Evolutionary conservation across 1,140 invertebrate genomes (phyloP), one percentile per base, ranked within the genome.

Genomic region (Drosophila tropicalis): DNA sequence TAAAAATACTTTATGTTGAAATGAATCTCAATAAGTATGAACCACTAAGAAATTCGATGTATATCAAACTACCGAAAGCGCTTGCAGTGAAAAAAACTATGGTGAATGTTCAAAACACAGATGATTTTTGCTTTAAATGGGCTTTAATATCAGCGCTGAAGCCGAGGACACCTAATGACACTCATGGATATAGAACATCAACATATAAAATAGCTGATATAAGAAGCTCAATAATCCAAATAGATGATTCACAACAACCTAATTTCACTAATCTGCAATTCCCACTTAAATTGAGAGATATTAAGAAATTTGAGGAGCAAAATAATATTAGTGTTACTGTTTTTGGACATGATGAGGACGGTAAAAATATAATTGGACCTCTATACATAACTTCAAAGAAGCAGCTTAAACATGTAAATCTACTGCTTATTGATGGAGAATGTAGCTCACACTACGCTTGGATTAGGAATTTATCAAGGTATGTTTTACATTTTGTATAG

Each of bases 11-110:
- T 12, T 63, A 87, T 57, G 63, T 90, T 19, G 55, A 70, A 54
- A 29, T 89, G 13, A 76, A 91, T 55, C 78, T 92, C 7, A 81
- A 81, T 62, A 83, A 80, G 64, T 92, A 77, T 66, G 69, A 76
- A 40, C 83, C 84, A 25, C 15, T 67, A 64, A 51, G 17, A 51
- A 41, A 3, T 41, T 41, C 40, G n/a, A 41, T 3, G 1, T 41
- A 41, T 41, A n/a, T 41, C 40, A 15, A 41, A 41, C 12, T n/a
- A 1, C 40, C 39, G 39, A 40, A 40, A 40, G 9, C 39, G 39
- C 9, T 10, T 40, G 10, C 9, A 40, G 1, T n/a, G 40, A 41
- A 41, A 41, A 41, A 41, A 41, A 13, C 40, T 41, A 5, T 41
- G 4, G 40, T n/a, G 40, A 41, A 41, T 41, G 40, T 41, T 41